These are phyloP conservation scores for Coptodon rendalli DNA, from an alignment of 2,113 vertebrate genomes.

Conservation along the genomic window DNA sequence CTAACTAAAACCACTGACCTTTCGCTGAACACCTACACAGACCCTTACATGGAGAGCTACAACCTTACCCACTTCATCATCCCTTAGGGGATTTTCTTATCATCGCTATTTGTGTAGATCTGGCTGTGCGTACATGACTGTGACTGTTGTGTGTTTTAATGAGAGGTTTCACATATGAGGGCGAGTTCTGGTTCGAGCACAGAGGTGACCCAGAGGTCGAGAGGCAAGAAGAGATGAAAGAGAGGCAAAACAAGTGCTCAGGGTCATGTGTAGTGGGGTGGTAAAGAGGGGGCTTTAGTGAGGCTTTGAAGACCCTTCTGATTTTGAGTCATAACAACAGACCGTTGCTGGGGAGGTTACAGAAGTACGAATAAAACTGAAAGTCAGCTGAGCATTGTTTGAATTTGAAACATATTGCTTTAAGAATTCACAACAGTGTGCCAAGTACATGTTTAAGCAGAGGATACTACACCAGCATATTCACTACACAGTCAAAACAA, in stretches of 20 bases:
- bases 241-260: conserved; percentile 19
- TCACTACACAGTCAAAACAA: not conserved
- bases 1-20: not conserved
- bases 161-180: conserved; percentile 26
- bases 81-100: not conserved
- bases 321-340: conserved; percentile 22
- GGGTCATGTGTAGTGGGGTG: not conserved
- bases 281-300: not conserved
- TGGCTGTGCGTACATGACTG: not conserved
- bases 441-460: not conserved
- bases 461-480: not conserved
- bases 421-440: not conserved
- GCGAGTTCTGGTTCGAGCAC: not conserved
- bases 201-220: conserved; percentile 15
- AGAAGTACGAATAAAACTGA: not conserved
- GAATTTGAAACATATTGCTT: not conserved
- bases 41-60: not conserved
- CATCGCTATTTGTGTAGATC: not conserved
- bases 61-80: not conserved
- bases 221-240: conserved; percentile 35
- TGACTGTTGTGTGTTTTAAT: conserved; percentile 21
- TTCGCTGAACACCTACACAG: not conserved
- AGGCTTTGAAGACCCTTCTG: not conserved
- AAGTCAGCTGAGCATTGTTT: not conserved
- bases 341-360: not conserved